Percentiles rank a stretch among this genome's conserved stretches.
Evolutionary conservation across 2,888 invertebrate species (phyloP).

Genomic region (Stegana nigrithorax): DNA sequence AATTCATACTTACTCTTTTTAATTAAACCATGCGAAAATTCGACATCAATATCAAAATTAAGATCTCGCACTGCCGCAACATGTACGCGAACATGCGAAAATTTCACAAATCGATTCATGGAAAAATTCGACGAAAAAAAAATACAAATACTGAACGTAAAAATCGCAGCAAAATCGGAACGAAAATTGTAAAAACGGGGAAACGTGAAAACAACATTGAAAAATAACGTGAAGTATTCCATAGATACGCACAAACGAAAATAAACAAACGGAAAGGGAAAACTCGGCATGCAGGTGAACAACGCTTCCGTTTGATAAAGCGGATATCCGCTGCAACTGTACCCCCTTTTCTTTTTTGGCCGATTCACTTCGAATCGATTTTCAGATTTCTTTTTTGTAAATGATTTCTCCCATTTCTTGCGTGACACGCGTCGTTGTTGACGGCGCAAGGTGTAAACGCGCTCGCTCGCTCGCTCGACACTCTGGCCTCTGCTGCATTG

Average conservation of each 20-base stretch:
- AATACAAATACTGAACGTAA: constrained; percentile 31
- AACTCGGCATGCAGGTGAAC: not conserved
- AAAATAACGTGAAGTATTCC: constrained; percentile 19
- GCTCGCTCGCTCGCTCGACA: not conserved
- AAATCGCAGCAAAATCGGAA: constrained; percentile 18
- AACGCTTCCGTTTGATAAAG: constrained; percentile 40
- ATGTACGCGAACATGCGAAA: not conserved
- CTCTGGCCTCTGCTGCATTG: constrained; percentile 4
- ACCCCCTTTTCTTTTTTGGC: constrained; percentile 9
- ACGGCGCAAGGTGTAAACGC: no score
- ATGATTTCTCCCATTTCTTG: constrained; percentile 31
- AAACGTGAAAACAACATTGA: constrained; percentile 14
- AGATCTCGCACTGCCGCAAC: constrained; percentile 40
- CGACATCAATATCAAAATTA: constrained; percentile 62
- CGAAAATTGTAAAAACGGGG: constrained; percentile 9
- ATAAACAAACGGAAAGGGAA: not conserved
- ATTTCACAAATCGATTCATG: not conserved
- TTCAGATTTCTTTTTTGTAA: constrained; percentile 35
- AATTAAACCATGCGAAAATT: constrained; percentile 58
- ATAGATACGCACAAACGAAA: not conserved
- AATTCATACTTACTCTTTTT: no score
- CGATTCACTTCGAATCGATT: not conserved
- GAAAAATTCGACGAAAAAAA: not conserved
- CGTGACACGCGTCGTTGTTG: no score
- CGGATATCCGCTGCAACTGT: constrained; percentile 54